These are phyloP conservation scores for Callipepla squamata DNA, from an alignment of 2,113 vertebrate species.

Conservation along the genomic window DNA sequence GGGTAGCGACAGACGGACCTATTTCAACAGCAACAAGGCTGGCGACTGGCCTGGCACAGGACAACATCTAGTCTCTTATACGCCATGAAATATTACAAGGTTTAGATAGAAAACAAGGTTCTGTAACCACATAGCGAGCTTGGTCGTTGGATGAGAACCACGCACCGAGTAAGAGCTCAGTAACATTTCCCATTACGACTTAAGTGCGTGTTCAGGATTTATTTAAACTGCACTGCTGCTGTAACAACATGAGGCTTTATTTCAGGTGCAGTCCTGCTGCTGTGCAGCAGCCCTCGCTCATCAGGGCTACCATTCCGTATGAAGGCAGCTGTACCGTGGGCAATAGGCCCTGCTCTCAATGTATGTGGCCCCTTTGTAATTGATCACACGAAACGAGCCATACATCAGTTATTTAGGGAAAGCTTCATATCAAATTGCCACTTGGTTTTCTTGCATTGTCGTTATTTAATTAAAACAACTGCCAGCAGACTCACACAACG, in stretches of 20 bases:
- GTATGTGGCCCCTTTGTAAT: neutral
- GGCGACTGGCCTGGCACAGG: neutral
- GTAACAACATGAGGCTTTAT: neutral
- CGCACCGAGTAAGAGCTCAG: neutral
- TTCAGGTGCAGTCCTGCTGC: accelerated
- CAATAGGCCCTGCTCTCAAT: neutral
- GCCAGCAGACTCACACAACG: neutral
- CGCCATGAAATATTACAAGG: neutral
- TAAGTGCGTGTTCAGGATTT: neutral
- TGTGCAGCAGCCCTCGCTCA: accelerated
- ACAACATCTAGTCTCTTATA: accelerated
- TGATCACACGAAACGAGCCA: neutral
- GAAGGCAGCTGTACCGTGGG: neutral
- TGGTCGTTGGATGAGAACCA: neutral
- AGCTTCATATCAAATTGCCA: neutral
- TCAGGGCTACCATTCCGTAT: neutral
- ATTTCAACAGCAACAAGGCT: neutral
- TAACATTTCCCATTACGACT: neutral
- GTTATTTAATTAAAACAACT: accelerated
- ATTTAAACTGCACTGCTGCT: neutral
- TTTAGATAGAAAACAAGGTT: conserved; percentile 21
- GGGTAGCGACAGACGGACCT: neutral
- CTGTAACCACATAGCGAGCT: neutral
- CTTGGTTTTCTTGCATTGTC: neutral
- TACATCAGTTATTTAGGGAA: neutral